Conservation (phyloP, 1,140 invertebrate genomes). For the Drosophila pallidifrons region DNA sequence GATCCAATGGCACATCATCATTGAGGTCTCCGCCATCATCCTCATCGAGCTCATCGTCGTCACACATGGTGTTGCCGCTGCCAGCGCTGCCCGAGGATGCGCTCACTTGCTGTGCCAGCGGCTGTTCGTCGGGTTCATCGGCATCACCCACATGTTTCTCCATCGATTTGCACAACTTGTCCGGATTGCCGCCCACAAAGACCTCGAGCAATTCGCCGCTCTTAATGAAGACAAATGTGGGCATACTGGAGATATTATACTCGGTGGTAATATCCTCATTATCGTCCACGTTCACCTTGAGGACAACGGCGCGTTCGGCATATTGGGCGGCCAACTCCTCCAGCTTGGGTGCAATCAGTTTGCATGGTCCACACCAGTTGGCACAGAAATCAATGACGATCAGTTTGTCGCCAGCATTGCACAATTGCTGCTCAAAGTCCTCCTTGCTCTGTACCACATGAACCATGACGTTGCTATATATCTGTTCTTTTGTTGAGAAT, state of each 20-base stretch:
- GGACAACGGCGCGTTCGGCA: constrained; percentile 79
- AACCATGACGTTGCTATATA: constrained; percentile 48
- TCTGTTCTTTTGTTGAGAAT: not conserved
- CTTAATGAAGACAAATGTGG: constrained; percentile 97
- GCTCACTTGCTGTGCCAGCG: not conserved
- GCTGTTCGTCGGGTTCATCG: constrained; percentile 22
- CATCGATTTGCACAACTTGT: constrained; percentile 90
- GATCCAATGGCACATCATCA: not conserved
- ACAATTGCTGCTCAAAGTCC: constrained; percentile 85
- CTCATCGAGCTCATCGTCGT: constrained; percentile 1
- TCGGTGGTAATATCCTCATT: constrained; percentile 92
- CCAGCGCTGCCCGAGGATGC: constrained; percentile 6
- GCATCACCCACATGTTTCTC: constrained; percentile 82
- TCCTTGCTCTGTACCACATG: constrained; percentile 85
- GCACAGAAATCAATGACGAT: constrained; percentile 95
- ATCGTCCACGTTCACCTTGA: constrained; percentile 96
- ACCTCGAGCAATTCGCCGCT: constrained; percentile 89
- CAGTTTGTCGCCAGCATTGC: constrained; percentile 91
- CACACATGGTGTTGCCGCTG: not conserved
- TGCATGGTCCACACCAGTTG: constrained; percentile 96
- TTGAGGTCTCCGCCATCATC: not conserved
- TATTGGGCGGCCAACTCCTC: constrained; percentile 88
- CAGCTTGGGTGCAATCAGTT: constrained; percentile 93
- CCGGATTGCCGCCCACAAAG: constrained; percentile 92
- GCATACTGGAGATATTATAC: constrained; percentile 95